A percentile compares a stretch with the other conserved stretches of the same genome.
Evolutionary conservation across 2,797 vertebrate genomes (phyloP).

Genomic region (Ptychobarbus kaznakovi): DNA sequence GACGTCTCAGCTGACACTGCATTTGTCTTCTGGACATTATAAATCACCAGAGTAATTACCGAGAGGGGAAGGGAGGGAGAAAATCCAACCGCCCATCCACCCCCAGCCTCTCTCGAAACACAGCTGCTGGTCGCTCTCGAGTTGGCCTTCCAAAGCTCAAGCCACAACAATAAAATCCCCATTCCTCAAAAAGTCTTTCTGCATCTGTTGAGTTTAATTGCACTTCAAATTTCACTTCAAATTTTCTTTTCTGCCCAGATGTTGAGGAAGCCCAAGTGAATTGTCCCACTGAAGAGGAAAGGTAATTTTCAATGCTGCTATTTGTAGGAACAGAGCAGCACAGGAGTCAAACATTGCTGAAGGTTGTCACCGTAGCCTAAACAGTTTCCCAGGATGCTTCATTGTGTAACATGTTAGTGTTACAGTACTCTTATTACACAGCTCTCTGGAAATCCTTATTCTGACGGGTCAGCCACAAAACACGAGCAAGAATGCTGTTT

Average conservation of each 20-base stretch:
- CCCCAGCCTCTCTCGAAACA: conserved; percentile 49
- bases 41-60: conserved; percentile 66
- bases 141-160: conserved; percentile 43
- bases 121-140: conserved; percentile 59
- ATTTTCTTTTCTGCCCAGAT: conserved; percentile 48
- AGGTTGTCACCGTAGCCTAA: conserved; percentile 11
- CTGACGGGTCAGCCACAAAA: neutral
- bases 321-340: conserved; percentile 43
- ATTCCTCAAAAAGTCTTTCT: conserved; percentile 56
- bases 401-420: neutral
- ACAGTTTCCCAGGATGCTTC: neutral
- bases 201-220: conserved; percentile 66
- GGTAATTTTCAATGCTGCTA: conserved; percentile 46
- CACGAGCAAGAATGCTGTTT: neutral
- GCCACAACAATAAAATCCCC: conserved; percentile 59
- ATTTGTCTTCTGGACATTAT: conserved; percentile 65
- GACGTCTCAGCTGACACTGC: conserved; percentile 60
- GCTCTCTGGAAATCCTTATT: neutral
- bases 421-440: neutral
- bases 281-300: conserved; percentile 40
- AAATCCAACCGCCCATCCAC: conserved; percentile 46
- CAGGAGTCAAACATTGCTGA: conserved; percentile 35
- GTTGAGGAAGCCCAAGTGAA: conserved; percentile 49
- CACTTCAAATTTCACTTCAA: conserved; percentile 42
- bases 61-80: conserved; percentile 41